Percentiles rank a stretch among this genome's conserved stretches.
These are phyloP conservation scores for Neogobius melanostomus DNA, from an alignment of 2,113 vertebrate genomes.

Conservation along the genomic window DNA sequence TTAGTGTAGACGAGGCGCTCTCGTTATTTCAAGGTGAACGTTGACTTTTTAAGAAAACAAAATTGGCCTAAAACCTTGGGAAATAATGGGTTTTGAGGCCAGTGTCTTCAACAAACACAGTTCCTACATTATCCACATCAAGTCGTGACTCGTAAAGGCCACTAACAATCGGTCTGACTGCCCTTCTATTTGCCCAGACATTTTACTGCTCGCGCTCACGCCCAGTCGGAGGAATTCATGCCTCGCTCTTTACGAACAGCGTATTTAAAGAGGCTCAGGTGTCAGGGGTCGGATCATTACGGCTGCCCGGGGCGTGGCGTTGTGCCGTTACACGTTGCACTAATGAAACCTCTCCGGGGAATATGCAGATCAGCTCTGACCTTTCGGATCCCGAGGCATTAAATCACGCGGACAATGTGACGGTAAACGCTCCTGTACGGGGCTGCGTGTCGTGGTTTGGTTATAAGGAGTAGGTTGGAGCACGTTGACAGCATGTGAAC, in stretches of 20 bases:
- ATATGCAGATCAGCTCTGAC: constrained; percentile 38
- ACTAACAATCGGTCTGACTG: constrained; percentile 18
- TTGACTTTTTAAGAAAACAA: too few relatives aligned
- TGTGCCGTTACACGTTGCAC: constrained; percentile 3
- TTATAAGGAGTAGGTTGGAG: constrained; percentile 54
- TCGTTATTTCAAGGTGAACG: too few relatives aligned
- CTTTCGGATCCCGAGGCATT: constrained; percentile 12
- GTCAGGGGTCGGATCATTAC: constrained; percentile 50
- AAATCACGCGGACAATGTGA: too few relatives aligned
- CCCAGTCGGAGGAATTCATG: constrained; percentile 12
- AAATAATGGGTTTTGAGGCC: too few relatives aligned
- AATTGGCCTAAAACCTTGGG: too few relatives aligned
- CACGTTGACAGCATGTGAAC: constrained; percentile 39
- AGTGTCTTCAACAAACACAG: too few relatives aligned
- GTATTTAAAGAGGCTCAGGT: background rate
- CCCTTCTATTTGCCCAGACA: constrained; percentile 31
- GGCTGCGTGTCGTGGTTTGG: background rate
- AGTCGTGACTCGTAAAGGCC: constrained; percentile 38
- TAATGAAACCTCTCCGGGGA: constrained; percentile 37
- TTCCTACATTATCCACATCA: background rate
- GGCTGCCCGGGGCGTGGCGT: constrained; percentile 2
- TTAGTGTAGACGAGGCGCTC: too few relatives aligned
- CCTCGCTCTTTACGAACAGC: constrained; percentile 13
- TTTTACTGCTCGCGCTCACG: constrained; percentile 32
- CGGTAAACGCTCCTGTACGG: too few relatives aligned